These are phyloP conservation scores for Trachemys scripta DNA, from an alignment of 2,113 vertebrate species.

Conservation along the genomic window DNA sequence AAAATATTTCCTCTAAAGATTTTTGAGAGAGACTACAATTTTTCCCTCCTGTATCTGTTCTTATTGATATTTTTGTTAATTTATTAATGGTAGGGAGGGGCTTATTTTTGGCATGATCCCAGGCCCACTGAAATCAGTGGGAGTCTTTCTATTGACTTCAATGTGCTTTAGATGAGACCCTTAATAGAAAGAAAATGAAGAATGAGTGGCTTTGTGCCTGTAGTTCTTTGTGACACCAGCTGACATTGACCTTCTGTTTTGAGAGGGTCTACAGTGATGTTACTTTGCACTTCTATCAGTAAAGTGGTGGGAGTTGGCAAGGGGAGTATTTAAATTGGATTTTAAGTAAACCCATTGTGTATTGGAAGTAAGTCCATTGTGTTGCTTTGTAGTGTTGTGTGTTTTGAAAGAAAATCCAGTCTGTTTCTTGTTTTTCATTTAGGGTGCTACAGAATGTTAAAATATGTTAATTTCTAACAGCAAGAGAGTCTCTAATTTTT, in stretches of 20 bases:
- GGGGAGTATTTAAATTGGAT: neutral
- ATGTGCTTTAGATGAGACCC: neutral
- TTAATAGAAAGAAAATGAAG: constrained; percentile 4
- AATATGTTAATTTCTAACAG: constrained; percentile 63
- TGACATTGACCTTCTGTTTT: neutral
- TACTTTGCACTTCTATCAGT: neutral
- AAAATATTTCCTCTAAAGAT: neutral
- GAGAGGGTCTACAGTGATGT: constrained; percentile 26
- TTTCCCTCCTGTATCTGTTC: neutral
- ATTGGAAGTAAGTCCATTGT: constrained; percentile 50
- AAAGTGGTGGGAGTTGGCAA: constrained; percentile 1
- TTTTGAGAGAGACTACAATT: neutral
- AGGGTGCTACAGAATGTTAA: constrained; percentile 47
- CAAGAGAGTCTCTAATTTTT: constrained; percentile 36
- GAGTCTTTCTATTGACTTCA: neutral
- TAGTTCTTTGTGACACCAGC: neutral
- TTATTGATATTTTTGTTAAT: constrained; percentile 26
- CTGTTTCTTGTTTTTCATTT: constrained; percentile 58
- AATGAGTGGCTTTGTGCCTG: neutral
- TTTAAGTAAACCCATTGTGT: constrained; percentile 34
- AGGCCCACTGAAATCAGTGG: no score
- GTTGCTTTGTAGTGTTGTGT: neutral
- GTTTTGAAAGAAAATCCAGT: neutral
- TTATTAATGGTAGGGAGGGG: neutral
- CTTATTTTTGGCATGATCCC: neutral